Base-by-base conservation (phyloP, 1,140 invertebrate genomes). In the Yoshiicerus persimilis region DNA sequence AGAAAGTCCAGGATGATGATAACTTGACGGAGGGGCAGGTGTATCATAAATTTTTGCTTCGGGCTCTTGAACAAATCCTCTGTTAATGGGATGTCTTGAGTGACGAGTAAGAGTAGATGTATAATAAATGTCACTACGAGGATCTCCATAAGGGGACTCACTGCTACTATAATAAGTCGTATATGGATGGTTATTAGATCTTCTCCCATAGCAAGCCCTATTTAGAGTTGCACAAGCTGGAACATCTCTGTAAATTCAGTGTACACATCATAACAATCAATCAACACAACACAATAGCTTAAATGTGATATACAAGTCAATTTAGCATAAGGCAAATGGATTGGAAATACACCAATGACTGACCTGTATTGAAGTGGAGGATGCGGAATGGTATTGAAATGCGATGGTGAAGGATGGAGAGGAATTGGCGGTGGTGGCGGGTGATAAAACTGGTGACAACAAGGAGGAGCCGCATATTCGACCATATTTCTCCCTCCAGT, bases 311-410 rank as follows among this genome's bases (percentile, higher is more conserved):
- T 13, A 41, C 39, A 8, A 13, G 6, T 41, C 13, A 8, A 41
- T 11, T 47, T 47, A 16, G 41, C 41, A 47, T 47, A 8, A 41
- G 13, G 13, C 13, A 41, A 20, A 47, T 20, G 2, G 41, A 47
- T 20, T 20, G 20, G 20, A 47, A 16, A 47, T 20, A 11, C 20
- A 23, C 66, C 30, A 70, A 8, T 34, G 16, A 25, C 41, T 80
- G 36, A 90, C 90, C 90, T 89, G 89, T 90, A 90, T 85, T 90
- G 90, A 23, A 90, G 66, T 34, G 90, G 90, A n/a, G 90, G 90
- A 80, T 90, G 90, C n/a, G 90, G 90, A 87, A 90, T 90, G 34
- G 90, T 90, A 77, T 90, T 90, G 84, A 90, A 90, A 75, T 90
- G 90, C n/a, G 89, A 89, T n/a, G 90, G 89, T 30, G 89, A 89